Conservation (phyloP, 2,113 vertebrate genomes). For the Perca schrenkii region DNA sequence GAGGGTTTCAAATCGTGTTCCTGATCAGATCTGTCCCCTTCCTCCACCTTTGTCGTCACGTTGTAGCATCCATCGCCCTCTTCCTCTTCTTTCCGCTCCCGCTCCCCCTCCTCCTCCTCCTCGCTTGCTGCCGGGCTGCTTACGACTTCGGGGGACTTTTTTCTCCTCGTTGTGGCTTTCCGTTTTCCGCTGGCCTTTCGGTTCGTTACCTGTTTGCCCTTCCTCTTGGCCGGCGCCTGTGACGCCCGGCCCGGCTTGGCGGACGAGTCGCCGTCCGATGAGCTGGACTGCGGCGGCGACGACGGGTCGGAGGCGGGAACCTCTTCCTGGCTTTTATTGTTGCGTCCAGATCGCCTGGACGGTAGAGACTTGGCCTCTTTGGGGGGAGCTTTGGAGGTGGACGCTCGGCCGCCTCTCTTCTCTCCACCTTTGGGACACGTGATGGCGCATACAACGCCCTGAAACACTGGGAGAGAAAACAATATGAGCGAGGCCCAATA, state of each 20-base stretch:
- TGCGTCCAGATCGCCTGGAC: conserved; percentile 89
- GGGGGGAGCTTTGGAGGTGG: conserved; percentile 88
- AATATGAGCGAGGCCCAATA: neutral
- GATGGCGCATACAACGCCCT: conserved; percentile 88
- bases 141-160: conserved; percentile 74
- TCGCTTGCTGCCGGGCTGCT: conserved; percentile 80
- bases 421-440: conserved; percentile 92
- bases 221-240: conserved; percentile 84
- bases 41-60: conserved; percentile 17
- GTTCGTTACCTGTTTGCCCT: conserved; percentile 84
- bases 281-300: conserved; percentile 81
- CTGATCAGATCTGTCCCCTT: conserved; percentile 41
- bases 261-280: conserved; percentile 85
- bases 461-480: conserved; percentile 81
- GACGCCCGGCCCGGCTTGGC: conserved; percentile 52
- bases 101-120: conserved; percentile 60
- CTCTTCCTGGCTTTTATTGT: conserved; percentile 84
- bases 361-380: conserved; percentile 85
- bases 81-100: conserved; percentile 59
- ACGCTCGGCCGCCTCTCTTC: conserved; percentile 88
- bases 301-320: conserved; percentile 82
- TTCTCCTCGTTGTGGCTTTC: conserved; percentile 85
- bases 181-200: conserved; percentile 84
- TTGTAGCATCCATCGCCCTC: conserved; percentile 39
- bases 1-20: conserved; percentile 42